These are phyloP conservation scores for Aplysia californica DNA, from an alignment of 1,140 invertebrate species.

Conservation along the genomic window DNA sequence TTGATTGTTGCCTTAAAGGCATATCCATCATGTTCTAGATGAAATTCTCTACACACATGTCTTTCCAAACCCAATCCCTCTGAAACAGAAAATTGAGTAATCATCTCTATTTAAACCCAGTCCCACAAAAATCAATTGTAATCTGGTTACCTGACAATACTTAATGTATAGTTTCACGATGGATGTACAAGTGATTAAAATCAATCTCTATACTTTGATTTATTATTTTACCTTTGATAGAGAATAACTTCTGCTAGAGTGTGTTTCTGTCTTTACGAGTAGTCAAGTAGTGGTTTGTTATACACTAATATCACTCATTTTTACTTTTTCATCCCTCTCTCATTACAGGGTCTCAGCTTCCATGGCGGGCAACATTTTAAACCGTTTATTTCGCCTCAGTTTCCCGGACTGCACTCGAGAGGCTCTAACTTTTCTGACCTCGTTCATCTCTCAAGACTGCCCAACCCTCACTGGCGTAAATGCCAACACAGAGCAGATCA, in stretches of 20 bases:
- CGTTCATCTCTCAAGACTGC: slow-evolving; percentile 42
- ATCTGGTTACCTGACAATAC: too few relatives aligned
- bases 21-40: too few relatives aligned
- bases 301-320: neutral
- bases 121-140: too few relatives aligned
- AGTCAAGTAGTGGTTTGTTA: neutral
- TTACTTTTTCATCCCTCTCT: neutral
- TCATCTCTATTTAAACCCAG: too few relatives aligned
- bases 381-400: slow-evolving; percentile 46
- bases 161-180: too few relatives aligned
- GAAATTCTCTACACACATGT: too few relatives aligned
- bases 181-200: too few relatives aligned
- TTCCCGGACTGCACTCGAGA: slow-evolving; percentile 57
- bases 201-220: neutral
- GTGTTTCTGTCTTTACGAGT: neutral
- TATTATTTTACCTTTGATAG: neutral
- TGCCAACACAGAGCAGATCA: slow-evolving; percentile 42
- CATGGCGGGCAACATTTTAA: slow-evolving; percentile 39
- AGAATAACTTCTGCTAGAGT: neutral
- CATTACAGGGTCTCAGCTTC: neutral
- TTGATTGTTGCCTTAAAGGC: too few relatives aligned
- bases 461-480: slow-evolving; percentile 50
- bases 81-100: too few relatives aligned
- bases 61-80: too few relatives aligned
- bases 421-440: slow-evolving; percentile 47